Evolutionary conservation across 2,797 vertebrate species (phyloP), one percentile per base, ranked within the genome.

Genomic region (Buphagus erythrorhynchus): DNA sequence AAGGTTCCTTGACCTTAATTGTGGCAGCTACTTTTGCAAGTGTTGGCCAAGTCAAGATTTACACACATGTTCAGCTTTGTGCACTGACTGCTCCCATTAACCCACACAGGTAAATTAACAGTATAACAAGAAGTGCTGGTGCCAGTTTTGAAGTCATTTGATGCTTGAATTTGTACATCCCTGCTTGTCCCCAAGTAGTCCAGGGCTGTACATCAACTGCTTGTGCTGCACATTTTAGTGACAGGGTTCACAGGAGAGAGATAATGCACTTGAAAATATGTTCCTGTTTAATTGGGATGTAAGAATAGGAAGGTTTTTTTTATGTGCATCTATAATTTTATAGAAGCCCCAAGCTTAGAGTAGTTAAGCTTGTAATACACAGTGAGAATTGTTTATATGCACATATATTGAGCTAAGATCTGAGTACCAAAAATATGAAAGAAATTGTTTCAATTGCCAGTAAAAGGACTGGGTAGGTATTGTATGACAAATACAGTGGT

Each of bases 201-300:
- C 57, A 43, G n/a, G 71, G 57, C 46, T 89, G n/a, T 82, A 93
- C 82, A 94, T 91, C 62, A 65, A 3, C 66, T 78, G 75, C 35
- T 92, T 91, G 80, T 75, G 45, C 20, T 69, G 65, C 66, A 69
- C 9, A 6, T 90, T 90, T 86, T 90, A 78, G 72, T 63, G 68
- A 45, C 38, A 40, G 57, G 8, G 19, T 66, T 80, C 5, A 0
- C 61, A 75, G 46, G 42, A 61, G 85, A 57, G 81, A 51, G 24
- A 72, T 35, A 58, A 91, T 29, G 38, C 84, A 20, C 68, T 82
- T 88, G 66, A 86, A 94, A 93, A 71, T 73, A 28, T 33, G 29
- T 66, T 92, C 35, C 33, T 79, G 88, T 86, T 62, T 76, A 92
- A 79, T n/a, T 87, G 71, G 24, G 24, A 35, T 66, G 24, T 54